Evolutionary conservation across 2,888 invertebrate genomes (phyloP).

Genomic region (Sinopyrophorus schimmeli): DNA sequence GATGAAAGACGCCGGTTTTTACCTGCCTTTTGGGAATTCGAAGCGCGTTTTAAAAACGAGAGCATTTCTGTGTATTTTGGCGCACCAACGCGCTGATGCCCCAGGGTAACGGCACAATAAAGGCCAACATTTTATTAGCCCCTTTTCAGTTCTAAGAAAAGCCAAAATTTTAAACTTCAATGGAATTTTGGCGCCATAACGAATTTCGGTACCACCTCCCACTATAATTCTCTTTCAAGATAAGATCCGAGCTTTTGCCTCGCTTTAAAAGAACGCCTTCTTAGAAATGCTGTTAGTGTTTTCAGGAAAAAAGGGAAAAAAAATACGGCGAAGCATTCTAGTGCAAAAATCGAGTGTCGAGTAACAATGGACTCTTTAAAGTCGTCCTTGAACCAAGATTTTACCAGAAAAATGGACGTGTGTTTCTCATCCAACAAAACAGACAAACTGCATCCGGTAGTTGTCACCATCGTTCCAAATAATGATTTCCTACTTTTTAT

Average conservation of each 20-base stretch:
- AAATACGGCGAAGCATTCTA: neutral
- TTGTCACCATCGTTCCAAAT: constrained; percentile 17
- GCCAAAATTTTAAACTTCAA: constrained; percentile 9
- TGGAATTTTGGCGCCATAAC: constrained; percentile 24
- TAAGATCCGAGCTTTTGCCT: no score
- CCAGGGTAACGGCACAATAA: constrained; percentile 15
- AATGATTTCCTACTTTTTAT: constrained; percentile 25
- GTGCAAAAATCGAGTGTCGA: neutral
- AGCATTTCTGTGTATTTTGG: constrained; percentile 23
- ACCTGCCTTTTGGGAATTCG: constrained; percentile 21
- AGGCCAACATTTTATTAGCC: constrained; percentile 2
- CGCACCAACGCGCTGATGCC: constrained; percentile 6
- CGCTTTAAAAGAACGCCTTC: no score
- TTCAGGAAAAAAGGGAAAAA: neutral
- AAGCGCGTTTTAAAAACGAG: constrained; percentile 14
- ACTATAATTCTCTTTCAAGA: no score
- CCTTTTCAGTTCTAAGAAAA: constrained; percentile 9
- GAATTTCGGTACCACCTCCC: no score
- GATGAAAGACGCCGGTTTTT: constrained; percentile 23
- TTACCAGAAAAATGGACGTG: neutral
- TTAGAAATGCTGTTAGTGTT: no score
- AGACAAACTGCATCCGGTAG: constrained; percentile 21
- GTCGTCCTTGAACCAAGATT: neutral
- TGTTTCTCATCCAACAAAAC: constrained; percentile 16
- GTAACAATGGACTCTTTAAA: neutral